These are phyloP conservation scores for Deilephila elpenor DNA, from an alignment of 2,888 invertebrate species.

Conservation along the genomic window DNA sequence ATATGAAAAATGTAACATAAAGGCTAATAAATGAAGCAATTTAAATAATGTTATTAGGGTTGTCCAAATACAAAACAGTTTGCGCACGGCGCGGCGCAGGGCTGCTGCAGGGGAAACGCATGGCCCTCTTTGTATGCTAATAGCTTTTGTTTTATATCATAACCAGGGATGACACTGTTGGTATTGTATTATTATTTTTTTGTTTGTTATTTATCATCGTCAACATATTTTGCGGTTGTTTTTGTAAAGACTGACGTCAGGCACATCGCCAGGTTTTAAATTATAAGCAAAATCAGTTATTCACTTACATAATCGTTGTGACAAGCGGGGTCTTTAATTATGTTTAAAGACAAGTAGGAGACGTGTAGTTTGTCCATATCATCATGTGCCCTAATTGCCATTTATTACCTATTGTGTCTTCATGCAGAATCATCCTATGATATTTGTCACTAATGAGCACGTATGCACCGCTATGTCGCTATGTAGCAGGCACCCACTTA, in stretches of 20 bases:
- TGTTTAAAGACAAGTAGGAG: too few relatives aligned
- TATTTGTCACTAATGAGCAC: too few relatives aligned
- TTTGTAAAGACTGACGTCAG: too few relatives aligned
- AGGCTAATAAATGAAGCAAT: conserved; percentile 56
- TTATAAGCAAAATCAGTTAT: too few relatives aligned
- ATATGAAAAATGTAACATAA: conserved; percentile 38
- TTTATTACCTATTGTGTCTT: not conserved
- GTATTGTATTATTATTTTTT: not conserved
- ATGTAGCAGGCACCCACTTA: too few relatives aligned
- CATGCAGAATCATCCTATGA: too few relatives aligned
- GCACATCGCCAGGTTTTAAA: too few relatives aligned
- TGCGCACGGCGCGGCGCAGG: conserved; percentile 55
- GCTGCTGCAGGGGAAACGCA: conserved; percentile 47
- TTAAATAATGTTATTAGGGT: conserved; percentile 66
- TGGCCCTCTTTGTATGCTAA: conserved; percentile 71
- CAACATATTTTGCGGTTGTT: too few relatives aligned
- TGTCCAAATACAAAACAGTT: conserved; percentile 61
- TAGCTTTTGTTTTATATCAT: conserved; percentile 57
- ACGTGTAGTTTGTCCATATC: not conserved
- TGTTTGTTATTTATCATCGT: not conserved
- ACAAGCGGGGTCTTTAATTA: too few relatives aligned
- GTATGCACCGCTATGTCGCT: too few relatives aligned
- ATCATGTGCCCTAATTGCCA: not conserved
- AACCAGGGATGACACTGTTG: conserved; percentile 53
- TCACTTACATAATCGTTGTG: too few relatives aligned